phyloP scores from a whole-genome alignment of 2,797 vertebrate genomes.

The Apogon talboti region DNA sequence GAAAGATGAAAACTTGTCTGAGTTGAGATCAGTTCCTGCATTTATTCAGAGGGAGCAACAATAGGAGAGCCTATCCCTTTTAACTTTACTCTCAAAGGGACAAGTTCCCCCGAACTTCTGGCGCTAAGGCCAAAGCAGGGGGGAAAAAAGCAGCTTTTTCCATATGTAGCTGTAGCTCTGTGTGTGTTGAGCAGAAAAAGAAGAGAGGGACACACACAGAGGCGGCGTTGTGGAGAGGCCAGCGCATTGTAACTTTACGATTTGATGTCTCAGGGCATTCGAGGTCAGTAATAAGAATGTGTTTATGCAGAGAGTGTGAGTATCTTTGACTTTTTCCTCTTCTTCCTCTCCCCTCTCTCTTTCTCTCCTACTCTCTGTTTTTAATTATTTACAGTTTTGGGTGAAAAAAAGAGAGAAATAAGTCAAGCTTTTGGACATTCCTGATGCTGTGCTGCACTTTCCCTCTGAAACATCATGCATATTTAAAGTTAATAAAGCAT shows the following conservation, averaged over 20 bases:
- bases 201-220: constrained; percentile 18
- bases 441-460: constrained; percentile 81
- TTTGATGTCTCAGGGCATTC: constrained; percentile 66
- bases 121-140: constrained; percentile 26
- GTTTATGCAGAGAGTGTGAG: constrained; percentile 77
- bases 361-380: constrained; percentile 54
- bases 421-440: constrained; percentile 84
- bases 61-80: constrained; percentile 27
- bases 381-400: constrained; percentile 84
- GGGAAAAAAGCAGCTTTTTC: constrained; percentile 19
- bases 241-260: constrained; percentile 52
- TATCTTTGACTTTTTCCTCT: constrained; percentile 68
- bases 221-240: constrained; percentile 26
- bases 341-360: constrained; percentile 19
- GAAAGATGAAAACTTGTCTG: constrained; percentile 8
- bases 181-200: constrained; percentile 13
- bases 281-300: constrained; percentile 79
- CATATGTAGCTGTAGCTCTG: constrained; percentile 25
- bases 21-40: constrained; percentile 8
- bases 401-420: constrained; percentile 70
- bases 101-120: constrained; percentile 31
- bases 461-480: constrained; percentile 86
- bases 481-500: constrained; percentile 88
- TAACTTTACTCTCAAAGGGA: constrained; percentile 32
- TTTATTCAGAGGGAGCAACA: constrained; percentile 26